A percentile compares a stretch with the other conserved stretches of the same genome.
Evolutionary conservation across 2,888 invertebrate genomes (phyloP).

Genomic region (Andricus quercusramuli): DNA sequence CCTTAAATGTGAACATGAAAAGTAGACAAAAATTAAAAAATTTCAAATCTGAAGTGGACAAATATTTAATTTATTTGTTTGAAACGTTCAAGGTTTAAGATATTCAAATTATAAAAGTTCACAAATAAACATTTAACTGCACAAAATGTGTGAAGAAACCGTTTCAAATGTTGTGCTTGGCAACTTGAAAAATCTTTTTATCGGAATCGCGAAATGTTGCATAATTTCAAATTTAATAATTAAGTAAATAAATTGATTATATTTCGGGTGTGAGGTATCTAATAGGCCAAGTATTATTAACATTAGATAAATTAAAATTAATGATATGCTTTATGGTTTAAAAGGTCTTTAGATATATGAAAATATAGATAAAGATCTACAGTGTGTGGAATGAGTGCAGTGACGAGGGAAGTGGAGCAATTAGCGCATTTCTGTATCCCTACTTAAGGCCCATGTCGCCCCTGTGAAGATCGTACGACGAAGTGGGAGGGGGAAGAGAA

Average conservation of each 20-base stretch:
- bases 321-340: background rate
- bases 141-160: no score
- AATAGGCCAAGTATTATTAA: background rate
- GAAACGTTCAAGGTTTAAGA: background rate
- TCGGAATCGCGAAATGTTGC: no score
- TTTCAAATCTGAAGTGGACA: no score
- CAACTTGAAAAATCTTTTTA: no score
- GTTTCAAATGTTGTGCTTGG: no score
- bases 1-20: no score
- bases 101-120: background rate
- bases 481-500: background rate
- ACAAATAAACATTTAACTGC: background rate
- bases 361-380: background rate
- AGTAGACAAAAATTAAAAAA: no score
- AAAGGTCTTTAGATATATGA: background rate
- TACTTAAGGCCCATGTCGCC: constrained; percentile 6
- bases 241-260: no score
- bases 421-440: constrained; percentile 1
- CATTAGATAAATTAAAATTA: background rate
- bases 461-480: constrained; percentile 26
- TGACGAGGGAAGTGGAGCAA: constrained; percentile 21
- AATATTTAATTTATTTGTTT: no score
- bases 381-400: constrained; percentile 1
- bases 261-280: no score
- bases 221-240: no score